These are phyloP conservation scores for Perizoma flavofasciatum DNA, from an alignment of 2,888 invertebrate species.

Conservation along the genomic window DNA sequence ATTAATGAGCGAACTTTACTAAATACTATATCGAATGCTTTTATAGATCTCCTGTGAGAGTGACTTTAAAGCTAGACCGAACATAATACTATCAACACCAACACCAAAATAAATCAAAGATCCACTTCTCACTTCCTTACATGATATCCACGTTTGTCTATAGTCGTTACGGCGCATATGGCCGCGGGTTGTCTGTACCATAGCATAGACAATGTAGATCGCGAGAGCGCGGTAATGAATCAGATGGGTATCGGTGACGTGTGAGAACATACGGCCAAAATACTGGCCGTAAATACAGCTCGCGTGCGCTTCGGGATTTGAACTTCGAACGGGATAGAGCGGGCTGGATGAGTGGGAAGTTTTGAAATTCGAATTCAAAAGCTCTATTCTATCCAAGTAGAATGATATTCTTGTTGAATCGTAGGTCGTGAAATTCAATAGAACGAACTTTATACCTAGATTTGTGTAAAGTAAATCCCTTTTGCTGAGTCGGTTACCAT, in stretches of 20 bases:
- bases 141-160: conserved; percentile 40
- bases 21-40: no score
- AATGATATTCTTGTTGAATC: no score
- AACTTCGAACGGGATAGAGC: conserved; percentile 48
- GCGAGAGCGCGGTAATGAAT: conserved; percentile 75
- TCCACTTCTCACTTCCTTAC: conserved; percentile 37
- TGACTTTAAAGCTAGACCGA: background rate
- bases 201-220: conserved; percentile 70
- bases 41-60: no score
- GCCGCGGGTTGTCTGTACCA: conserved; percentile 41
- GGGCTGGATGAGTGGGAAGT: conserved; percentile 34
- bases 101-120: conserved; percentile 39
- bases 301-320: conserved; percentile 63
- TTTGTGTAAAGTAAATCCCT: no score
- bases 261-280: conserved; percentile 83
- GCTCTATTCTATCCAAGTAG: no score
- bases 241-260: conserved; percentile 82
- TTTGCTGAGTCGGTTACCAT: no score
- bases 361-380: conserved; percentile 4
- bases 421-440: no score
- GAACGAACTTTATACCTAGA: no score
- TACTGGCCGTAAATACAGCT: conserved; percentile 80
- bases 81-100: conserved; percentile 18
- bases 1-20: no score
- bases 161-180: conserved; percentile 49